Percentiles rank a stretch among this genome's conserved stretches.
Conservation (phyloP, 2,888 invertebrate species). For the Dryobotodes eremita region DNA sequence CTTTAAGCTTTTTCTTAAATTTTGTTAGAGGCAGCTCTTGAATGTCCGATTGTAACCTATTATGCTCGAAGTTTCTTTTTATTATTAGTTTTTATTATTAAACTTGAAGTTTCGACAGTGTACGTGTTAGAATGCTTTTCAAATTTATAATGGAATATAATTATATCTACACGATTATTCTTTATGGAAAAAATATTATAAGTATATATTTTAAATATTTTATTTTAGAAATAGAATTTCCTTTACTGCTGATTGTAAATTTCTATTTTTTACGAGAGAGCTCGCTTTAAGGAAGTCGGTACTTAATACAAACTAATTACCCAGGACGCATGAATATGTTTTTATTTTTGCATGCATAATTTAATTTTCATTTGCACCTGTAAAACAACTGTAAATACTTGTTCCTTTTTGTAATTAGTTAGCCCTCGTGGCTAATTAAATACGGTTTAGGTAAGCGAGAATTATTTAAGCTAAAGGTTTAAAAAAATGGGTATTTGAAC, state of each 20-base stretch:
- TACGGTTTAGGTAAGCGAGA: slow-evolving; percentile 5
- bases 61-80: no score
- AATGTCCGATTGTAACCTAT: no score
- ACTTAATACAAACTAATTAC: slow-evolving; percentile 5
- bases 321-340: not conserved
- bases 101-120: not conserved
- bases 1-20: no score
- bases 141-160: not conserved
- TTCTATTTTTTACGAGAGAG: not conserved
- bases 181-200: not conserved
- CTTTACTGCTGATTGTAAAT: not conserved
- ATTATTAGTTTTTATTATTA: no score
- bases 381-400: not conserved
- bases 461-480: slow-evolving; percentile 1
- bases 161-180: not conserved
- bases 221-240: not conserved
- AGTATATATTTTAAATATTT: not conserved
- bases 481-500: slow-evolving; percentile 12
- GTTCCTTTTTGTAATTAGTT: slow-evolving; percentile 26
- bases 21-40: no score
- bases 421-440: slow-evolving; percentile 2
- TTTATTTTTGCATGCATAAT: slow-evolving; percentile 27
- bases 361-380: slow-evolving; percentile 29
- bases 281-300: not conserved
- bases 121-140: not conserved